A percentile compares a stretch with the other conserved stretches of the same genome.
These are phyloP conservation scores for Parascotia fuliginaria DNA, from an alignment of 2,888 invertebrate species.

Conservation along the genomic window DNA sequence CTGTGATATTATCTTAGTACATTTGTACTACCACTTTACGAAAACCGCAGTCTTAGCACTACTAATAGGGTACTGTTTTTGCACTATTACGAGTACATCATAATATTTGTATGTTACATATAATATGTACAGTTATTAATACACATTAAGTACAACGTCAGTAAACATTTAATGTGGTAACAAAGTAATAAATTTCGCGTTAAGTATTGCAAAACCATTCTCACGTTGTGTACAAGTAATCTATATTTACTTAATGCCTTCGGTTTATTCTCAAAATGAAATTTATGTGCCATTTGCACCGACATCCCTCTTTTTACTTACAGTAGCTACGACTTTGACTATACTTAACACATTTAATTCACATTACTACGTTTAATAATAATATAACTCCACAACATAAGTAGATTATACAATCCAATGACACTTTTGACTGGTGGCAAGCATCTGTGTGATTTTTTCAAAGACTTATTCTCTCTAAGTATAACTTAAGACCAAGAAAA, in stretches of 20 bases:
- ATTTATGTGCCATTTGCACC: conserved; percentile 78
- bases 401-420: no score
- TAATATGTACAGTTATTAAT: not conserved
- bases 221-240: conserved; percentile 65
- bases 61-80: no score
- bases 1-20: no score
- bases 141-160: not conserved
- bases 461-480: no score
- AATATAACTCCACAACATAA: no score
- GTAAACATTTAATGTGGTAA: conserved; percentile 9
- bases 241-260: conserved; percentile 73
- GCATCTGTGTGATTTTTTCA: no score
- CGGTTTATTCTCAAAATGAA: conserved; percentile 71
- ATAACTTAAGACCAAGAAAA: no score
- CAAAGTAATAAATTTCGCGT: conserved; percentile 41
- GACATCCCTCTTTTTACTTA: conserved; percentile 62
- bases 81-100: no score
- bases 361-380: conserved; percentile 26
- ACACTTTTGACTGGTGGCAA: no score
- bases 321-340: conserved; percentile 63
- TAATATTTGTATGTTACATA: no score
- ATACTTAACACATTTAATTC: conserved; percentile 59
- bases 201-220: conserved; percentile 55
- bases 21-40: no score
- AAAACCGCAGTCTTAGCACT: no score